These are phyloP conservation scores for Catamblyrhynchus diadema DNA, from an alignment of 2,797 vertebrate genomes.

Conservation along the genomic window DNA sequence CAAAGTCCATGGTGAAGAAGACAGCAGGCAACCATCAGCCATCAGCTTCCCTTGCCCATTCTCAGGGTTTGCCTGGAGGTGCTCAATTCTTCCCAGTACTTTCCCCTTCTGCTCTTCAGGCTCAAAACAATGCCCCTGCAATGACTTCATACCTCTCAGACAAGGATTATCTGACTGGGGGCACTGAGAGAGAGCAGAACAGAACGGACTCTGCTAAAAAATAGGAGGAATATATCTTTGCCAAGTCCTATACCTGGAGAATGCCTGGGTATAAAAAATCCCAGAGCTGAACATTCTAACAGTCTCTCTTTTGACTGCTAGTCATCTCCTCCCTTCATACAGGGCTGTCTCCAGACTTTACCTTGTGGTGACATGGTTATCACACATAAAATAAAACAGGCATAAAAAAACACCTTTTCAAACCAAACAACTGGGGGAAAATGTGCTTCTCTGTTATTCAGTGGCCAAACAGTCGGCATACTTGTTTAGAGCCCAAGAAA, in stretches of 20 bases:
- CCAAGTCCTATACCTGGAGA: neutral
- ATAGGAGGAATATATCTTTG: neutral
- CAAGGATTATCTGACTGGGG: neutral
- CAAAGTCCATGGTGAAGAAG: accelerated
- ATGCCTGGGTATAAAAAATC: neutral
- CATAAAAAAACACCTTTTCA: neutral
- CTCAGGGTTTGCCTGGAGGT: neutral
- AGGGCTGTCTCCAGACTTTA: neutral
- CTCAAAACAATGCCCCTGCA: neutral
- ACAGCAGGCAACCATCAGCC: accelerated
- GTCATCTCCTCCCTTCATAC: neutral
- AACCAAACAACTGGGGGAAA: neutral
- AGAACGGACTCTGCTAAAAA: neutral
- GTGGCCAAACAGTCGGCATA: neutral
- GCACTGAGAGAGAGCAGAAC: neutral
- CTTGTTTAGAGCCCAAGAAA: neutral
- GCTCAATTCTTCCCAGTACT: neutral
- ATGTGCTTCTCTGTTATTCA: neutral
- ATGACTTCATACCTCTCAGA: neutral
- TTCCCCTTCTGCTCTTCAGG: neutral
- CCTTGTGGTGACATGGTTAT: neutral
- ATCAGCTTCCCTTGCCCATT: neutral
- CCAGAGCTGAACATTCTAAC: neutral
- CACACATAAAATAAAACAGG: neutral
- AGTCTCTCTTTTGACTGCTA: neutral